Evolutionary conservation across 2,888 invertebrate genomes (phyloP).

Genomic region (Apamea anceps): DNA sequence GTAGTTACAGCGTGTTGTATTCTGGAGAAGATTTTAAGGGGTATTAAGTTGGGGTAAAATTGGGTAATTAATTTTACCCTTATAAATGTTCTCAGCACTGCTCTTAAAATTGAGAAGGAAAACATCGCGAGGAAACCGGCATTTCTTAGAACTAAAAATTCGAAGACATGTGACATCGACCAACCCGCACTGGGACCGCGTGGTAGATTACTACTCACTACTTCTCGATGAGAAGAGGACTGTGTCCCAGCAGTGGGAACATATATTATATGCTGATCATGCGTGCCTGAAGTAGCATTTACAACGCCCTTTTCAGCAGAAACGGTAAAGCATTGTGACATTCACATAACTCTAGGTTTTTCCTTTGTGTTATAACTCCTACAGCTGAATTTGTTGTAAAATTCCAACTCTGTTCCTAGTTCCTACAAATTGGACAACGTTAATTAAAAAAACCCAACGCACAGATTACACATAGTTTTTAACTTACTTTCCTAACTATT

Average conservation of each 20-base stretch:
- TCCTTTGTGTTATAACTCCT: background rate
- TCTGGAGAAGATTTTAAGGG: constrained; percentile 22
- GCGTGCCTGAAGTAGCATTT: background rate
- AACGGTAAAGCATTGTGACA: background rate
- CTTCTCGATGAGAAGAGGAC: background rate
- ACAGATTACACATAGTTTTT: constrained; percentile 31
- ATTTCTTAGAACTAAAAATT: background rate
- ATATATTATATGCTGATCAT: background rate
- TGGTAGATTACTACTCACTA: background rate
- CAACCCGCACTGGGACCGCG: background rate
- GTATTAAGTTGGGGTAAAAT: background rate
- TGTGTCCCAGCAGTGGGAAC: background rate
- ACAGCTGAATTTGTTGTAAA: background rate
- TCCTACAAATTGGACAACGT: constrained; percentile 8
- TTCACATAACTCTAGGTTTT: background rate
- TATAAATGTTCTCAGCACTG: background rate
- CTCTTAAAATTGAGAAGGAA: background rate
- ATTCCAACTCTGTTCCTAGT: constrained; percentile 1
- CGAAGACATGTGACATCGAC: background rate
- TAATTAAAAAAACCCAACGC: constrained; percentile 36
- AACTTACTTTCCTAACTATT: constrained; percentile 43
- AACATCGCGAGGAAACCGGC: background rate
- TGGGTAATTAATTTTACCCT: background rate
- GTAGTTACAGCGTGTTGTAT: constrained; percentile 77
- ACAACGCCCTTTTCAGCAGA: background rate